phyloP scores from a whole-genome alignment of 2,113 vertebrate species.

The Pomatostomus ruficeps region DNA sequence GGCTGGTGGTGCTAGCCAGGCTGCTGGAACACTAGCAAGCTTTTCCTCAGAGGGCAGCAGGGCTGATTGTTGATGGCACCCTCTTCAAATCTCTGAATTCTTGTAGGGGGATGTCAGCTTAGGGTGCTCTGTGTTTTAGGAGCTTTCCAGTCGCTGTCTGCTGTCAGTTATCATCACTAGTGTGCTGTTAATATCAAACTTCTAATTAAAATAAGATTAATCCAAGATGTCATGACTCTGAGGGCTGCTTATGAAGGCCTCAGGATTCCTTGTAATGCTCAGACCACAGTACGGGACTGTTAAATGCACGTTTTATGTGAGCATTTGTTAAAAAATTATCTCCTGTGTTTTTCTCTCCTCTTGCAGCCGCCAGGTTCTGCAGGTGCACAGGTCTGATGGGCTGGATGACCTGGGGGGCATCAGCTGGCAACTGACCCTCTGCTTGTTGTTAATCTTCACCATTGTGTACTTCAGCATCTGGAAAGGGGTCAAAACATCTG shows the following conservation, averaged over 20 bases:
- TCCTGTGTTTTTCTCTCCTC: neutral
- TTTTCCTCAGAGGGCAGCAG: neutral
- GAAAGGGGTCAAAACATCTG: constrained; percentile 98
- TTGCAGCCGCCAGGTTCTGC: constrained; percentile 87
- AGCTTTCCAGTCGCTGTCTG: neutral
- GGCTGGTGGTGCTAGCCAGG: neutral
- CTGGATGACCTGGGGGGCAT: constrained; percentile 90
- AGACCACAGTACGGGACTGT: neutral
- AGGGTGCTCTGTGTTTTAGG: neutral
- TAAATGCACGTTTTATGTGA: neutral
- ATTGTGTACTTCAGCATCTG: constrained; percentile 98
- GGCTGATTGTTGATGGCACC: neutral
- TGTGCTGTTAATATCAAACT: neutral
- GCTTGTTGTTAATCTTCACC: constrained; percentile 91
- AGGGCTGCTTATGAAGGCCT: neutral
- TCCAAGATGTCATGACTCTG: neutral
- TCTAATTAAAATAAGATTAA: neutral
- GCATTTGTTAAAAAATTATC: neutral
- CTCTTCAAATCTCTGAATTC: neutral
- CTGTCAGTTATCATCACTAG: neutral
- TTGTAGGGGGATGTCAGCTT: neutral
- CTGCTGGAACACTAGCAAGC: neutral
- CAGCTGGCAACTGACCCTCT: constrained; percentile 93
- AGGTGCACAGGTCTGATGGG: constrained; percentile 87
- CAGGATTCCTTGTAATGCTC: neutral